Base-by-base conservation (phyloP, 2,113 vertebrate species). In the Varanus salvator region DNA sequence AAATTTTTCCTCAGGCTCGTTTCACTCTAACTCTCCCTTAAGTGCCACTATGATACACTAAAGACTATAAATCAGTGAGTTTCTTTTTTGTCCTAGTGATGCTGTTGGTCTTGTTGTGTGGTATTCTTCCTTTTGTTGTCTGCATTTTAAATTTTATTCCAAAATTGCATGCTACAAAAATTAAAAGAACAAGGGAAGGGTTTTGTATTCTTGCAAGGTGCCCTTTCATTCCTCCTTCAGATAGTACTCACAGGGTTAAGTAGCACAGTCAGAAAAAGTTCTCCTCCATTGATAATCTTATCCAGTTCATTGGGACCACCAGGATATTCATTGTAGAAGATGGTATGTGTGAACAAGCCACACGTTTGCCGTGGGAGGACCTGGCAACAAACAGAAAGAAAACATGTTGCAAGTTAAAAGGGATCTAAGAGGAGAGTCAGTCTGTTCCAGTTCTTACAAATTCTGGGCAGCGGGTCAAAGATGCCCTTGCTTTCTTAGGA, bases 281-380 rank as follows among this genome's bases (percentile, higher is more conserved):
- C 99, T 54, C 99, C 99, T 31, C 99, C 99, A 0, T 99, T 99
- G 95, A 99, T 99, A 95, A 99, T 98, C 95, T 99, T 99, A 97
- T 99, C 98, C 95, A 99, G 97, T 91, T 99, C 99, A 44, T 97
- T 98, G 4, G 99, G 98, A 74, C 99, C 98, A 25, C 98, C 98
- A 0, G 99, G 99, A 92, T 99, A 99, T 82, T 99, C 99, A 0
- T 98, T 99, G 91, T 99, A 99, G 98, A 99, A 99, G 95, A 99
- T 99, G 57, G 99, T 99, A 96, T 99, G 99, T 0, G 99, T 99
- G 97, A 99, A 99, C 88, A 99, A 98, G 89, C 98, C 99, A 0
- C 99, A 99, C 1, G 99, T 99, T 94, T 99, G 99, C 90, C 99
- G 96, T 8, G 99, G 99, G 52, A 99, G 97, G 90, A 99, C 98